Evolutionary conservation across 1,140 invertebrate species (phyloP).

Genomic region (Rhynchophorus ferrugineus): DNA sequence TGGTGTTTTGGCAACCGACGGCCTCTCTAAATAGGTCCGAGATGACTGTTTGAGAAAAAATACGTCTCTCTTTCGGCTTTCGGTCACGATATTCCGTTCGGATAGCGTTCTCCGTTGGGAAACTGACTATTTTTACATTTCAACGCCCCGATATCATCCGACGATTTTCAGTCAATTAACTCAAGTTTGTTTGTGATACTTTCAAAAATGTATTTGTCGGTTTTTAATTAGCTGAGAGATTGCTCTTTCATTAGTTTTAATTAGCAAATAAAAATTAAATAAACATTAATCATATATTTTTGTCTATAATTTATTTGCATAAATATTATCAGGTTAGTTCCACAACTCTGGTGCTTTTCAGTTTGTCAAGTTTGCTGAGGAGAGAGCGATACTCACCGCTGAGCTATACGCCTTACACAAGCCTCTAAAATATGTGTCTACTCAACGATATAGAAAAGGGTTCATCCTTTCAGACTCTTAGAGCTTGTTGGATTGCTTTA

Average conservation of each 20-base stretch:
- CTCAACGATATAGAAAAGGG: too few species aligned
- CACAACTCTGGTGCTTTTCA: too few species aligned
- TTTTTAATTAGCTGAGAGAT: background rate
- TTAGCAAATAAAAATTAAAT: background rate
- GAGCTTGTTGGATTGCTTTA: too few species aligned
- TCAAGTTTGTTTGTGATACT: background rate
- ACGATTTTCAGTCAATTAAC: background rate
- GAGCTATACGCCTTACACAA: too few species aligned
- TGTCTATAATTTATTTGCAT: background rate
- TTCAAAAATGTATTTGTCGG: too few species aligned
- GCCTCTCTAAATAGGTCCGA: slow-evolving; percentile 22
- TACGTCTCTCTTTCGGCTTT: background rate
- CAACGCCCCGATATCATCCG: background rate
- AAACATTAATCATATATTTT: background rate
- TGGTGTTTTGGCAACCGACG: slow-evolving; percentile 14
- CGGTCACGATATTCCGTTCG: background rate
- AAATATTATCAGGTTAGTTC: too few species aligned
- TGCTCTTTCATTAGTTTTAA: background rate
- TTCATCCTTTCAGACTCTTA: too few species aligned
- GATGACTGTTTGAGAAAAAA: slow-evolving; percentile 21
- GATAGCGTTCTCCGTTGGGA: background rate
- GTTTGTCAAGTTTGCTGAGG: too few species aligned
- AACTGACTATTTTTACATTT: background rate
- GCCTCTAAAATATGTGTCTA: too few species aligned
- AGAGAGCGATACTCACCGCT: too few species aligned